Conservation (phyloP, 2,888 invertebrate genomes). For the Adelognathus sp. region DNA sequence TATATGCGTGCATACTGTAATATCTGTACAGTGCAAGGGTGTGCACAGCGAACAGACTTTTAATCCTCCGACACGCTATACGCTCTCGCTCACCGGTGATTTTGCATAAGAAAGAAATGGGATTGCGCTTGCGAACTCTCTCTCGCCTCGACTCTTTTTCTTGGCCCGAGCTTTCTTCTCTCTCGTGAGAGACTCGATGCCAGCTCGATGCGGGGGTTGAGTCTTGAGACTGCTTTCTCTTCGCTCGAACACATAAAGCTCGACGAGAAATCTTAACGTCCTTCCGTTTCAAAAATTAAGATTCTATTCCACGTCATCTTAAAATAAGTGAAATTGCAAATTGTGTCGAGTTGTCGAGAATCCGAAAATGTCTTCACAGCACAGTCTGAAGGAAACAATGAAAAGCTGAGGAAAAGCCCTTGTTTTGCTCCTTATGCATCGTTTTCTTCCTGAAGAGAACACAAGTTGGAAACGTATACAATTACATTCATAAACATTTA, state of each 20-base stretch:
- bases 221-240: neutral
- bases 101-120: conserved; percentile 80
- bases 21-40: conserved; percentile 22
- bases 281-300: too few relatives aligned
- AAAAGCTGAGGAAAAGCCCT: too few relatives aligned
- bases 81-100: conserved; percentile 69
- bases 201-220: conserved; percentile 1
- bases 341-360: too few relatives aligned
- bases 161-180: conserved; percentile 12
- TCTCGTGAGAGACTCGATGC: conserved; percentile 18
- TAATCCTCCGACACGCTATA: conserved; percentile 78
- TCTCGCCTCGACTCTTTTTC: conserved; percentile 15
- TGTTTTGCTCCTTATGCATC: too few relatives aligned
- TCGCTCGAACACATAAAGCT: neutral
- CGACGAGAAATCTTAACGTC: too few relatives aligned
- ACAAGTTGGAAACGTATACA: conserved; percentile 2
- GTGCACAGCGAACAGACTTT: conserved; percentile 69
- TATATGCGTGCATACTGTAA: conserved; percentile 30
- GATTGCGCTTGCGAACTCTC: conserved; percentile 65
- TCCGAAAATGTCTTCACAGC: too few relatives aligned
- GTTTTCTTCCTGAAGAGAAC: too few relatives aligned
- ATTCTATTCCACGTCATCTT: too few relatives aligned
- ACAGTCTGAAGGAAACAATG: too few relatives aligned
- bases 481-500: conserved; percentile 2
- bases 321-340: too few relatives aligned